A percentile compares a stretch with the other conserved stretches of the same genome.
Conservation (phyloP, 2,797 vertebrate genomes). For the Falco naumanni region DNA sequence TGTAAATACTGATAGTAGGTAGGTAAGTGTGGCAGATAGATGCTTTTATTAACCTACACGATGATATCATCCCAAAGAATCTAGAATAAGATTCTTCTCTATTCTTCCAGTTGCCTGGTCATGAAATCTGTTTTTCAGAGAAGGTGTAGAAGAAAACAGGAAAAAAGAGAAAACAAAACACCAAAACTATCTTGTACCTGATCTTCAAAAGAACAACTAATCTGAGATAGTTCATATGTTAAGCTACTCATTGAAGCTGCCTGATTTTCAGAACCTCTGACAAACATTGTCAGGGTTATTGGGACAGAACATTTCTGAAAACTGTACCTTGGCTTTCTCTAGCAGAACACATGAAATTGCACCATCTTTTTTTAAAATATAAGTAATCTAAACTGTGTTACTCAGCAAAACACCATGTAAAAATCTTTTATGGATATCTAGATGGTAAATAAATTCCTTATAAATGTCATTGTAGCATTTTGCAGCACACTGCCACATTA, state of each 20-base stretch:
- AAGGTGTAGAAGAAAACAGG: neutral
- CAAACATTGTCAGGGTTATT: neutral
- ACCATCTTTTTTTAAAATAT: neutral
- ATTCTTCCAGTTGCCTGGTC: neutral
- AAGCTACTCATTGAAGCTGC: neutral
- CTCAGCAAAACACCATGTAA: neutral
- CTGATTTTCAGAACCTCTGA: neutral
- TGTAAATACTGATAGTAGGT: neutral
- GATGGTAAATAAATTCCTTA: neutral
- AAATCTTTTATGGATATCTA: neutral
- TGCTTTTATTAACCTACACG: neutral
- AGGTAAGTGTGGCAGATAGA: too few species aligned
- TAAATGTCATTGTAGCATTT: neutral
- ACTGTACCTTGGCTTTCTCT: neutral
- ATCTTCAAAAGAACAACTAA: neutral
- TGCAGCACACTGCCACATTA: neutral
- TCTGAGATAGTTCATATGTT: neutral
- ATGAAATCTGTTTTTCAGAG: neutral
- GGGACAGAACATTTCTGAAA: neutral
- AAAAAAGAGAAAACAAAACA: neutral
- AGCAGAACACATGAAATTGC: neutral
- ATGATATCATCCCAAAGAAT: neutral
- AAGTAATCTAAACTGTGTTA: neutral
- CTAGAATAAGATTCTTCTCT: neutral
- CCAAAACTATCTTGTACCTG: neutral